phyloP scores from a whole-genome alignment of 2,888 invertebrate genomes.

The Noctua janthe region DNA sequence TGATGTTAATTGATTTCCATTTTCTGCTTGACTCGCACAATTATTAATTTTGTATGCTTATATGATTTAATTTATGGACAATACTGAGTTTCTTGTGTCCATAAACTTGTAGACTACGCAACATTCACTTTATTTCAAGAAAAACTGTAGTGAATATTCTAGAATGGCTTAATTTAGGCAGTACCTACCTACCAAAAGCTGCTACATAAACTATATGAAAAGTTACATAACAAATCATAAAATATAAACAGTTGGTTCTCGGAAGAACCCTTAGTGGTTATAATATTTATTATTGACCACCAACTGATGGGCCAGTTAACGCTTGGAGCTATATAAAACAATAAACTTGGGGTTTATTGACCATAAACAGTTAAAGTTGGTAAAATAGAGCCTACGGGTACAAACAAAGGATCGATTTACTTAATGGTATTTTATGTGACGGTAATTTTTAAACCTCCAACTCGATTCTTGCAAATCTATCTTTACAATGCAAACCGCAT shows the following conservation, averaged over 20 bases:
- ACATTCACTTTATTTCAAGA: not conserved
- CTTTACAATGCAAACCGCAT: not conserved
- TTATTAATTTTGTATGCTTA: not conserved
- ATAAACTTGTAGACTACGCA: not conserved
- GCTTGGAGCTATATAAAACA: conserved; percentile 36
- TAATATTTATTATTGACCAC: conserved; percentile 17
- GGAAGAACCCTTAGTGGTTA: not conserved
- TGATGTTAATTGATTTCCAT: not conserved
- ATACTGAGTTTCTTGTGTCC: not conserved
- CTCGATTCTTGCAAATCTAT: not conserved
- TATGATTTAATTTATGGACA: not conserved
- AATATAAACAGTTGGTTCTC: conserved; percentile 17
- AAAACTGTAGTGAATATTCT: not conserved
- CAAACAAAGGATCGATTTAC: not conserved
- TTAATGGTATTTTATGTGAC: not conserved
- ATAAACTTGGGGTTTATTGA: conserved; percentile 25
- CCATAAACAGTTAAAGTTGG: conserved; percentile 31
- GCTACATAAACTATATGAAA: not conserved
- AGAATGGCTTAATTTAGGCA: not conserved
- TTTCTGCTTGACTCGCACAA: not conserved
- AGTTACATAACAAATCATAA: conserved; percentile 9
- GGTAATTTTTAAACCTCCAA: not conserved
- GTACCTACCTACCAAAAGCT: not conserved
- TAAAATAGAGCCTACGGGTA: conserved; percentile 3
- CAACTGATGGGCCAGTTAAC: conserved; percentile 3